Percentiles rank a stretch among this genome's conserved stretches.
Evolutionary conservation across 1,140 invertebrate genomes (phyloP).

Genomic region (Agrilus planipennis): DNA sequence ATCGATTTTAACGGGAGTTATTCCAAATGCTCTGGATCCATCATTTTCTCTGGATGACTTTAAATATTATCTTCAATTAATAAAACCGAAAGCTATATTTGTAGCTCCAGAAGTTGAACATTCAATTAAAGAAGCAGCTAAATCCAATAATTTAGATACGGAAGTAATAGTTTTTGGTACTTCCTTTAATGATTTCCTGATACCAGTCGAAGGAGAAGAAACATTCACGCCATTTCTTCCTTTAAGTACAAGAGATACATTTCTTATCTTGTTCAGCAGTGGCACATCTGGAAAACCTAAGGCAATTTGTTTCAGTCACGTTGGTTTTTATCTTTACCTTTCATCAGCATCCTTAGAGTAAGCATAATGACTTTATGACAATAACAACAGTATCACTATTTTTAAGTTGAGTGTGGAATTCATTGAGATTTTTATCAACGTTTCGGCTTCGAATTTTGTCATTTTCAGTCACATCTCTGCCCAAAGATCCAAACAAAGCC

Average conservation of each 20-base stretch:
- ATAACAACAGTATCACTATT: too few relatives aligned
- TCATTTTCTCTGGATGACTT: constrained; percentile 12
- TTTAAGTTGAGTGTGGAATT: too few relatives aligned
- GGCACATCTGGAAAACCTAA: constrained; percentile 64
- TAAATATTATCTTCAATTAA: constrained; percentile 26
- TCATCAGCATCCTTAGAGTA: too few relatives aligned
- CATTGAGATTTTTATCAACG: too few relatives aligned
- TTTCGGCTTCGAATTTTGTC: too few relatives aligned
- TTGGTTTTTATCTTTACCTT: too few relatives aligned
- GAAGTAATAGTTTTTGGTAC: constrained; percentile 27
- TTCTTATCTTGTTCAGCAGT: constrained; percentile 39
- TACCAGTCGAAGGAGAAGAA: constrained; percentile 9
- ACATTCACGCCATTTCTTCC: constrained; percentile 5
- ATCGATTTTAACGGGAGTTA: constrained; percentile 14
- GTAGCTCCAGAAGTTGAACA: constrained; percentile 14
- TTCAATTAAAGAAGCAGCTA: constrained; percentile 15
- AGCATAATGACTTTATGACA: too few relatives aligned
- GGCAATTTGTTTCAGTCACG: constrained; percentile 55
- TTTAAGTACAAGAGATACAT: constrained; percentile 11
- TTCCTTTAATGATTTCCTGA: constrained; percentile 19
- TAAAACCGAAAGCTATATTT: constrained; percentile 33
- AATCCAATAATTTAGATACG: constrained; percentile 14
- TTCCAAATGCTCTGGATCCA: constrained; percentile 18
- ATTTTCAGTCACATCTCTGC: too few relatives aligned
- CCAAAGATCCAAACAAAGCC: too few relatives aligned